Conservation (phyloP, 2,797 vertebrate genomes). For the Chrosomus eos region DNA sequence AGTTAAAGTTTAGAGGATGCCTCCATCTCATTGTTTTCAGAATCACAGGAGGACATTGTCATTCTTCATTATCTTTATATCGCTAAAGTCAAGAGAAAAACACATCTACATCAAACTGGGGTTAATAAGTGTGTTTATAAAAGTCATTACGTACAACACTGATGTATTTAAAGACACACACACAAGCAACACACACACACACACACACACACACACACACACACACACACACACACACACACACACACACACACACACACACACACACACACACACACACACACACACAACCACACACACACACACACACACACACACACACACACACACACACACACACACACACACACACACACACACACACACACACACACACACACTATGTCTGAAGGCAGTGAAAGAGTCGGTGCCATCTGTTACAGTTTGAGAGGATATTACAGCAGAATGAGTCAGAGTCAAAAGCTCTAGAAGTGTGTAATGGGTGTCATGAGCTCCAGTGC, state of each 20-base stretch:
- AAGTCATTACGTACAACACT: slow-evolving; percentile 20
- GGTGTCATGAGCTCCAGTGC: slow-evolving; percentile 26
- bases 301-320: too few species aligned
- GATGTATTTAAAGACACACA: slow-evolving; percentile 28
- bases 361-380: slow-evolving; percentile 17
- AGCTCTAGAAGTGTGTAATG: slow-evolving; percentile 48
- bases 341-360: slow-evolving; percentile 3
- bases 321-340: not conserved
- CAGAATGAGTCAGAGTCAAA: slow-evolving; percentile 56
- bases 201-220: too few species aligned
- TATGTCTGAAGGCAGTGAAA: slow-evolving; percentile 27
- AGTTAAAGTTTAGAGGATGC: not conserved
- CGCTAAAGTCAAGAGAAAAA: not conserved
- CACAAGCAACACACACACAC: too few species aligned
- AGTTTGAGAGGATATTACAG: slow-evolving; percentile 53
- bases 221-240: not conserved
- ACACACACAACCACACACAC: not conserved
- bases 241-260: slow-evolving; percentile 10
- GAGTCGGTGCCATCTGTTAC: slow-evolving; percentile 53
- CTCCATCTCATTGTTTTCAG: not conserved
- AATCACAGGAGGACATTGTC: not conserved
- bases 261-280: slow-evolving; percentile 2
- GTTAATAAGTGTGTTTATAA: not conserved
- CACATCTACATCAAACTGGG: not conserved
- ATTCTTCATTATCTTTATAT: not conserved